Percentiles rank a stretch among this genome's conserved stretches.
phyloP scores from a whole-genome alignment of 2,797 vertebrate genomes.

The Chloroceryle inda region DNA sequence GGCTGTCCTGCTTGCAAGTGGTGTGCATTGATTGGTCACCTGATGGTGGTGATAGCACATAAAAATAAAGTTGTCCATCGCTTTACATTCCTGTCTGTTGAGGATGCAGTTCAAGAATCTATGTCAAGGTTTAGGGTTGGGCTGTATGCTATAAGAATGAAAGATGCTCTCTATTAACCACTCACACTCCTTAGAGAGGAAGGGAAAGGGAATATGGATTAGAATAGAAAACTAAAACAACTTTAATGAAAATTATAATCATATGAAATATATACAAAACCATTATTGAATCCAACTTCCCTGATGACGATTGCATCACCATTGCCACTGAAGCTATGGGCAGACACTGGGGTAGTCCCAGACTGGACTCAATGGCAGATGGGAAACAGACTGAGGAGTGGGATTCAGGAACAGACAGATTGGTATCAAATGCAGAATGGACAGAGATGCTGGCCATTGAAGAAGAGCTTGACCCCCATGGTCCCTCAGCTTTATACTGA shows the following conservation, averaged over 20 bases:
- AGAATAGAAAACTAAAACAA: not conserved
- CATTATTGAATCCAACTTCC: not conserved
- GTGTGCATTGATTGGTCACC: not conserved
- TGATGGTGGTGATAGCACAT: not conserved
- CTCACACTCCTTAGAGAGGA: not conserved
- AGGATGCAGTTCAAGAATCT: not conserved
- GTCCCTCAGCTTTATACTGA: not conserved
- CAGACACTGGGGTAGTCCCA: not conserved
- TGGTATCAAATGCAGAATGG: not conserved
- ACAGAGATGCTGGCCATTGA: not conserved
- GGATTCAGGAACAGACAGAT: not conserved
- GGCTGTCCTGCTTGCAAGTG: not conserved
- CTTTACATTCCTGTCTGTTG: not conserved
- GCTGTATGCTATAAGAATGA: not conserved
- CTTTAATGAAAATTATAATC: not conserved
- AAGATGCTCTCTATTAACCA: not conserved
- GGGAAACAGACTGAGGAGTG: not conserved
- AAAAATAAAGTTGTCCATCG: not conserved
- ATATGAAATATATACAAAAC: not conserved
- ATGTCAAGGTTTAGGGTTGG: not conserved
- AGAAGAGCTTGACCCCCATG: not conserved
- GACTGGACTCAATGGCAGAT: not conserved
- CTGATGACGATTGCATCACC: not conserved
- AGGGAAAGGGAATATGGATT: not conserved
- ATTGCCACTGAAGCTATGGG: not conserved